Evolutionary conservation across 2,888 invertebrate species (phyloP).

Genomic region (Acronicta aceris): DNA sequence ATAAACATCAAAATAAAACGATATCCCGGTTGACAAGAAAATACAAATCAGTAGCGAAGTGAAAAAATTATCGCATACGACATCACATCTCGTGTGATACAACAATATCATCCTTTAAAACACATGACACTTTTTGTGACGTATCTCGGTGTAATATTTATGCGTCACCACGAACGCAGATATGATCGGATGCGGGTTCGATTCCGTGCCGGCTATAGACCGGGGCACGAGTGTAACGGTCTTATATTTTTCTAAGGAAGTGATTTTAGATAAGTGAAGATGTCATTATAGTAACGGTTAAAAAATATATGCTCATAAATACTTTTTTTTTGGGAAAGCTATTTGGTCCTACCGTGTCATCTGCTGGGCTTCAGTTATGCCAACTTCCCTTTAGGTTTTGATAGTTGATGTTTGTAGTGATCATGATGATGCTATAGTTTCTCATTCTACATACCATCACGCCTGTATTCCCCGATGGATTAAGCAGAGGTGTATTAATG

Average conservation of each 20-base stretch:
- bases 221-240: constrained; percentile 68
- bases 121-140: constrained; percentile 59
- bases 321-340: too few relatives aligned
- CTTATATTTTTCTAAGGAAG: constrained; percentile 46
- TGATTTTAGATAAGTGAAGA: constrained; percentile 44
- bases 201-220: constrained; percentile 62
- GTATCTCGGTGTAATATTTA: constrained; percentile 65
- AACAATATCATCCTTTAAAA: constrained; percentile 63
- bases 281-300: constrained; percentile 29
- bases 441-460: too few relatives aligned
- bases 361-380: too few relatives aligned
- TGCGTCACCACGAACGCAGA: constrained; percentile 82
- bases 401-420: too few relatives aligned
- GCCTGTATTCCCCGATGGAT: too few relatives aligned
- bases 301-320: constrained; percentile 3
- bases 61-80: constrained; percentile 28
- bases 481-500: too few relatives aligned
- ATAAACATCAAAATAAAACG: too few relatives aligned
- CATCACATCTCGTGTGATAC: constrained; percentile 26
- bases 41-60: too few relatives aligned
- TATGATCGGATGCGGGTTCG: constrained; percentile 85
- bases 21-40: too few relatives aligned
- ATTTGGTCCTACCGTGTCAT: too few relatives aligned
- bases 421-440: too few relatives aligned
- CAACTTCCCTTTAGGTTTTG: background rate